phyloP scores from a whole-genome alignment of 2,797 vertebrate genomes.

The Jordanella pulchra region DNA sequence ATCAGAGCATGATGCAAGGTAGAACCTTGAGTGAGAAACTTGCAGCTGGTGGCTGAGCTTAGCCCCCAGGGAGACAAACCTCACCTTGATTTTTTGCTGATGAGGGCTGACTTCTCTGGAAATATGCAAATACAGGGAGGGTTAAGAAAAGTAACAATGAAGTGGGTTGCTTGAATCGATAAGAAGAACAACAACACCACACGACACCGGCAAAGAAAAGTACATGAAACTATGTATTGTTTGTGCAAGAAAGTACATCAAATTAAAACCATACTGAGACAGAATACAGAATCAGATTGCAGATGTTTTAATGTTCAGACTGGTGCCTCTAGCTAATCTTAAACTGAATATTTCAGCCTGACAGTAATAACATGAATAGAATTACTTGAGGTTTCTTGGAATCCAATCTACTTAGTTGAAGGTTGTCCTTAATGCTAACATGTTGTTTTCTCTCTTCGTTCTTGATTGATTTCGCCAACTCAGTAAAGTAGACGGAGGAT shows the following conservation, averaged over 20 bases:
- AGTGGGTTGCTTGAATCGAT: slow-evolving; percentile 32
- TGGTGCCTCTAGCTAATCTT: slow-evolving; percentile 1
- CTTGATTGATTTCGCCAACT: slow-evolving; percentile 34
- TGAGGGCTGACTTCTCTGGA: slow-evolving; percentile 60
- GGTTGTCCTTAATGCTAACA: slow-evolving; percentile 54
- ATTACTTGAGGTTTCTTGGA: slow-evolving; percentile 31
- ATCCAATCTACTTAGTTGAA: slow-evolving; percentile 39
- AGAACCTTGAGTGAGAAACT: slow-evolving; percentile 74
- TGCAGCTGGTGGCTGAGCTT: slow-evolving; percentile 63
- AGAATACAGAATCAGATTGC: slow-evolving; percentile 25
- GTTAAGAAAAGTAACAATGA: slow-evolving; percentile 21
- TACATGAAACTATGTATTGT: background rate
- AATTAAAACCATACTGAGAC: slow-evolving; percentile 24
- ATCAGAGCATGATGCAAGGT: slow-evolving; percentile 82
- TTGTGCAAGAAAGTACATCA: slow-evolving; percentile 44
- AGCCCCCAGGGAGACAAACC: slow-evolving; percentile 54
- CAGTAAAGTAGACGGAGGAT: slow-evolving; percentile 47
- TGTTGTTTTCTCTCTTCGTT: slow-evolving; percentile 54
- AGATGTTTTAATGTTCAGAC: slow-evolving; percentile 35
- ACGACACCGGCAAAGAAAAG: slow-evolving; percentile 30
- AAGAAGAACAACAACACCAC: slow-evolving; percentile 16
- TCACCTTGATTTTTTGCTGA: slow-evolving; percentile 72
- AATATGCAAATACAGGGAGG: slow-evolving; percentile 36
- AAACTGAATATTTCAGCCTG: background rate
- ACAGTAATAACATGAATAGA: slow-evolving; percentile 5